Evolutionary conservation across 2,888 invertebrate species (phyloP).

Genomic region (Pandemis cinnamomeana): DNA sequence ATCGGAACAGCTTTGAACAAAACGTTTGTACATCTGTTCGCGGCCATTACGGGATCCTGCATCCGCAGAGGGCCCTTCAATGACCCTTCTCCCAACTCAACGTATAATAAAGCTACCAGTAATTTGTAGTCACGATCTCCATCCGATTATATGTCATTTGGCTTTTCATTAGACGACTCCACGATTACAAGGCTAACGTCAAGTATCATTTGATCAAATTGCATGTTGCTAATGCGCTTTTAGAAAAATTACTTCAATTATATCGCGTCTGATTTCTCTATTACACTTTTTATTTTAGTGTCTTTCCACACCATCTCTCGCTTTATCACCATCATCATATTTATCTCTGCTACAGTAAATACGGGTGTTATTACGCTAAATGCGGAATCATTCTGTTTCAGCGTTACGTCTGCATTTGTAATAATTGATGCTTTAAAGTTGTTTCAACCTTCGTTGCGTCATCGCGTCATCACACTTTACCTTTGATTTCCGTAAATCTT

Average conservation of each 20-base stretch:
- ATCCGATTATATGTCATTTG: conserved; percentile 51
- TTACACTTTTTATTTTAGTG: conserved; percentile 40
- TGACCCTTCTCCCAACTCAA: conserved; percentile 47
- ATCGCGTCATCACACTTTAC: conserved; percentile 35
- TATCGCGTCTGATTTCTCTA: conserved; percentile 35
- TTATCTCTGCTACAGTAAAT: conserved; percentile 38
- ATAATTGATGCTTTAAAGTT: conserved; percentile 29
- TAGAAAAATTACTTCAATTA: conserved; percentile 40
- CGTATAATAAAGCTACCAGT: conserved; percentile 49
- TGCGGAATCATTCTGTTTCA: conserved; percentile 30
- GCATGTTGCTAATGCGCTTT: conserved; percentile 36
- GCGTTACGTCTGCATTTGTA: conserved; percentile 24
- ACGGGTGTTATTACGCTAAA: conserved; percentile 27
- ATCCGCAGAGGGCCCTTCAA: conserved; percentile 56
- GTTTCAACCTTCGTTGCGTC: conserved; percentile 37
- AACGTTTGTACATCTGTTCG: conserved; percentile 67
- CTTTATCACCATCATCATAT: conserved; percentile 40
- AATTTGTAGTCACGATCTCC: conserved; percentile 47
- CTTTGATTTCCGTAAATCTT: conserved; percentile 40
- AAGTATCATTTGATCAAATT: conserved; percentile 35
- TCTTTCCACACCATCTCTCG: conserved; percentile 39
- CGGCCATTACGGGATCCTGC: conserved; percentile 52
- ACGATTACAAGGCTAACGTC: conserved; percentile 41
- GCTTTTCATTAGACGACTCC: conserved; percentile 42
- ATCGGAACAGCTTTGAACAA: conserved; percentile 44